These are phyloP conservation scores for Cephus nigrinus DNA, from an alignment of 2,888 invertebrate genomes.

Conservation along the genomic window DNA sequence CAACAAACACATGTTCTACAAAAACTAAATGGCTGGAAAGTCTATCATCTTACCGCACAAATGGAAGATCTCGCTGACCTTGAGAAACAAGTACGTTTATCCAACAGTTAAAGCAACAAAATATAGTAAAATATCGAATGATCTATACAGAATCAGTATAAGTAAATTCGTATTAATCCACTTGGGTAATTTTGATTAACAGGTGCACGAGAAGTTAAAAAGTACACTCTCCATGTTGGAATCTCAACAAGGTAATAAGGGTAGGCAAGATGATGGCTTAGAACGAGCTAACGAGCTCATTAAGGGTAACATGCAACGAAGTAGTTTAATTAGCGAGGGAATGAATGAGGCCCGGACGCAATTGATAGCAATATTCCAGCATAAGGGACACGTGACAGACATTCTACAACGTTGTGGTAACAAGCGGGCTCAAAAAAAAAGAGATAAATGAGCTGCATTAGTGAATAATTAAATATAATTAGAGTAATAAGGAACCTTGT, in stretches of 20 bases:
- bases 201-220: conserved; percentile 63
- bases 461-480: background rate
- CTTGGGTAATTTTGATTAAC: conserved; percentile 12
- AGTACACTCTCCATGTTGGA: conserved; percentile 56
- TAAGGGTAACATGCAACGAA: conserved; percentile 94
- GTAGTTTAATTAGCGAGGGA: conserved; percentile 92
- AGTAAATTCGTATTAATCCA: conserved; percentile 5
- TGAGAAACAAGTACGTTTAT: conserved; percentile 55
- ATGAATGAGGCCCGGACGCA: conserved; percentile 89
- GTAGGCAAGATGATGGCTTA: conserved; percentile 55
- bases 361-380: conserved; percentile 90
- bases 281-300: conserved; percentile 64
- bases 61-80: conserved; percentile 85
- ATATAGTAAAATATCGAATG: no score
- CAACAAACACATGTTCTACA: conserved; percentile 88
- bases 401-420: conserved; percentile 92
- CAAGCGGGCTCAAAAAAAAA: conserved; percentile 92
- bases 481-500: conserved; percentile 22
- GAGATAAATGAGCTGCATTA: conserved; percentile 72
- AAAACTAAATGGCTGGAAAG: conserved; percentile 94
- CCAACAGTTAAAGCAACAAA: background rate
- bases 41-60: conserved; percentile 91
- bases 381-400: conserved; percentile 88
- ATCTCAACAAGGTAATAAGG: conserved; percentile 52
- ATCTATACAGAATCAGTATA: background rate